Base-by-base conservation (phyloP, 2,797 vertebrate genomes). In the Hapalemur alaotrensis region DNA sequence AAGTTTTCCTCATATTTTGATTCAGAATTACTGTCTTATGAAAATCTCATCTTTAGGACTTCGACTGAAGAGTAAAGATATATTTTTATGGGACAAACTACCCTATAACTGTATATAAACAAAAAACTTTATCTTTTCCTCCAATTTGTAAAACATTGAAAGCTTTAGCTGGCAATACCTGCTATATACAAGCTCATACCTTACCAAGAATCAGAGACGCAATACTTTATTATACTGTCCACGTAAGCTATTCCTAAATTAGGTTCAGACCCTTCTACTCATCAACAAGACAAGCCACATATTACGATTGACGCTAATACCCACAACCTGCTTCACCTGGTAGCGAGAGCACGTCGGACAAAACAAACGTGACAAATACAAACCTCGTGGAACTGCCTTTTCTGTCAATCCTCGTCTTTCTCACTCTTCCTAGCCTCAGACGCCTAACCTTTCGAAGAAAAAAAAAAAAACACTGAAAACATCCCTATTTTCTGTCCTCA, bases 1-100 rank as follows among this genome's bases (percentile, higher is more conserved):
- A 97, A 95, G 96, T 97, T 95, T 98, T 97, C 92, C 80, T 98
- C 87, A 94, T 35, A 94, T 94, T 89, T 91, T 46, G 50, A 93
- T 92, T 88, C 57, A 82, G 59, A 84, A 97, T 82, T 65, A 73
- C 28, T 61, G 9, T 81, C n/a, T 90, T 88, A 87, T 75, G 46
- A 80, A 57, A 96, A 93, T 65, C 35, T 38, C 46, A 89, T 84
- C 69, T 30, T 69, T 91, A 89, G 92, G 81, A 85, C 43, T 89
- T 46, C 14, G 4, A 46, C 89, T 84, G 28, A 93, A 75, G 50
- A 96, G 28, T 70, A 96, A 52, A 92, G 52, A 89, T 18, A 80
- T 22, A 57, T 89, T 93, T 65, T 72, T 63, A 91, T 28, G 35
- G 38, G 50, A 81, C 50, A 48, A 67, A 79, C 10, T 70, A 82